These are phyloP conservation scores for Philaenus spumarius DNA, from an alignment of 1,140 invertebrate species.

Conservation along the genomic window DNA sequence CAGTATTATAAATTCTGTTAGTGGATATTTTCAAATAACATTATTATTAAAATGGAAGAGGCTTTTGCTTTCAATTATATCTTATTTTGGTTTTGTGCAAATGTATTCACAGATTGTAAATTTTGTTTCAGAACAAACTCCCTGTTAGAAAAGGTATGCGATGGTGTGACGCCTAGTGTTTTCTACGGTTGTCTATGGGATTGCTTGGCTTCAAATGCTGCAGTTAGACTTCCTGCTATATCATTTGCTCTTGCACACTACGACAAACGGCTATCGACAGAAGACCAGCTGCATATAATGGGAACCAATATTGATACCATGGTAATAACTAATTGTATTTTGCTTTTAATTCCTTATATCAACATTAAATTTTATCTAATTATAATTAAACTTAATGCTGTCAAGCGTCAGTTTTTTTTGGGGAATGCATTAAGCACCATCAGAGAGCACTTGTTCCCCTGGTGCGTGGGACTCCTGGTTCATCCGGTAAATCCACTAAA, in stretches of 20 bases:
- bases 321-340: conserved; percentile 45
- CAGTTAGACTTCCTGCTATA: conserved; percentile 77
- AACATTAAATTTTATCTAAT: too few relatives aligned
- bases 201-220: conserved; percentile 72
- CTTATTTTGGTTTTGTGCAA: background rate
- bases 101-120: conserved; percentile 16
- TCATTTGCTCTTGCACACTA: conserved; percentile 76
- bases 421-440: too few relatives aligned
- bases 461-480: too few relatives aligned
- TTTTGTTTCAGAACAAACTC: conserved; percentile 56
- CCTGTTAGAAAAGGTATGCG: conserved; percentile 70
- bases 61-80: too few relatives aligned
- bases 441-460: too few relatives aligned
- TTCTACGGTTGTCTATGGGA: conserved; percentile 91
- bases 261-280: conserved; percentile 72
- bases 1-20: too few relatives aligned
- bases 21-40: too few relatives aligned
- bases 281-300: conserved; percentile 81
- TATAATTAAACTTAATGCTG: too few relatives aligned
- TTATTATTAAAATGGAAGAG: too few relatives aligned
- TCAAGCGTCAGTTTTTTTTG: too few relatives aligned
- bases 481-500: too few relatives aligned
- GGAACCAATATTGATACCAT: conserved; percentile 79
- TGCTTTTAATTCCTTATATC: too few relatives aligned
- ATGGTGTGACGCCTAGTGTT: conserved; percentile 67